Base-by-base conservation (phyloP, 2,797 vertebrate species). In the Silurus lanzhouensis region DNA sequence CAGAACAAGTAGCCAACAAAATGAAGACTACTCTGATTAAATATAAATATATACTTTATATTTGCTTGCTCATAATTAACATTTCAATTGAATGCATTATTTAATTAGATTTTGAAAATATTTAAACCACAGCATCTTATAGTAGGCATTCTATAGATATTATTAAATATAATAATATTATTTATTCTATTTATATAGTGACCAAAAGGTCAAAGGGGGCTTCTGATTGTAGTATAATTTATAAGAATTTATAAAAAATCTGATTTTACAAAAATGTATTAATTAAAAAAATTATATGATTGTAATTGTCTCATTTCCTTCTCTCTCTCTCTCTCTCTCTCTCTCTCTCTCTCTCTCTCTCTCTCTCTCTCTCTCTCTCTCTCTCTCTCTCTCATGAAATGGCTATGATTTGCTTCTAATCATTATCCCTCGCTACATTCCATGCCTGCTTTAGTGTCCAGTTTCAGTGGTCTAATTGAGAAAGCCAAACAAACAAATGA, bases 401-500 rank as follows among this genome's bases (percentile, higher is more conserved):
- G 44, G 75, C 78, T 86, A 80, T 58, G 31, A 87, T 75, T 48
- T 52, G 27, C 46, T 82, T 86, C 74, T 80, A 72, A 71, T 86
- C n/a, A 38, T 66, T 44, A 85, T 82, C 85, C 70, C 22, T 14
- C 61, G 52, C 77, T 81, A 74, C 81, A 57, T 78, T 17, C 58
- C 77, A 60, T 66, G 46, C 46, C 38, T 52, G 48, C 48, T 67
- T 71, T 57, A 46, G 66, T 76, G 63, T 83, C 63, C 9, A 66
- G 4, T 52, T 82, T 83, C 25, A 81, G 58, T 63, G 75, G 38
- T 64, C 14, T 64, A 25, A 55, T 38, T 27, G 82, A 55, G 17
- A 80, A 86, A 74, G 64, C 60, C 61, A 82, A 66, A 78, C 46
- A 83, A 87, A 88, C 63, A 83, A 85, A 83, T 85, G 85, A 81